Percentiles rank a stretch among this genome's conserved stretches.
These are phyloP conservation scores for Dryobates pubescens DNA, from an alignment of 2,797 vertebrate species.

Conservation along the genomic window DNA sequence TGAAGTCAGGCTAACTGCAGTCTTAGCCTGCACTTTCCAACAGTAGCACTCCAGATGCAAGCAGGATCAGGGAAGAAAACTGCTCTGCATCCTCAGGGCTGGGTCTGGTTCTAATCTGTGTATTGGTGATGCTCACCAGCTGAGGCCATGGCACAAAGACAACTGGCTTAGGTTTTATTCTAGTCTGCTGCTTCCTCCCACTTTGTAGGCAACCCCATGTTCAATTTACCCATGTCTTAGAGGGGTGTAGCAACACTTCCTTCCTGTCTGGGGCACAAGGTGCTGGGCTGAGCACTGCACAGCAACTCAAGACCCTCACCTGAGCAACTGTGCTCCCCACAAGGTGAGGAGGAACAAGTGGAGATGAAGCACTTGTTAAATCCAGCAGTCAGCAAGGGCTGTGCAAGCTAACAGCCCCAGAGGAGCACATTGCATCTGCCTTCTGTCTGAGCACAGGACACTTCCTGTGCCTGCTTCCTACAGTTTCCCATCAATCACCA, in stretches of 20 bases:
- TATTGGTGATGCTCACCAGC: fast-evolving
- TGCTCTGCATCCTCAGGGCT: not conserved
- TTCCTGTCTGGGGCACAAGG: not conserved
- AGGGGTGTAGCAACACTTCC: not conserved
- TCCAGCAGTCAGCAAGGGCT: not conserved
- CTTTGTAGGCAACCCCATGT: too few species aligned
- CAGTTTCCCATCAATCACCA: not conserved
- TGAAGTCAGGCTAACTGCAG: not conserved
- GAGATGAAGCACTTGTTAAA: not conserved
- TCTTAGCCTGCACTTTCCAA: not conserved
- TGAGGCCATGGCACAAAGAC: not conserved
- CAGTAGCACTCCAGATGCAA: fast-evolving
- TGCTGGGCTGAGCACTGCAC: not conserved
- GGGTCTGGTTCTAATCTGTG: not conserved
- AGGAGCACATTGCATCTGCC: not conserved
- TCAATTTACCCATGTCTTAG: not conserved
- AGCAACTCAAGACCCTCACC: not conserved
- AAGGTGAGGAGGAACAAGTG: not conserved
- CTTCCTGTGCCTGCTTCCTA: not conserved
- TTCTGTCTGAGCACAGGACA: not conserved
- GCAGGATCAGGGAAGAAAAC: fast-evolving
- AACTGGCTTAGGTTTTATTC: not conserved
- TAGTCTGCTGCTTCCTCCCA: fast-evolving
- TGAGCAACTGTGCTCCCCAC: not conserved
- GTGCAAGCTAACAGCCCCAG: not conserved